Base-by-base conservation (phyloP, 2,113 vertebrate genomes). In the Thermophis baileyi region DNA sequence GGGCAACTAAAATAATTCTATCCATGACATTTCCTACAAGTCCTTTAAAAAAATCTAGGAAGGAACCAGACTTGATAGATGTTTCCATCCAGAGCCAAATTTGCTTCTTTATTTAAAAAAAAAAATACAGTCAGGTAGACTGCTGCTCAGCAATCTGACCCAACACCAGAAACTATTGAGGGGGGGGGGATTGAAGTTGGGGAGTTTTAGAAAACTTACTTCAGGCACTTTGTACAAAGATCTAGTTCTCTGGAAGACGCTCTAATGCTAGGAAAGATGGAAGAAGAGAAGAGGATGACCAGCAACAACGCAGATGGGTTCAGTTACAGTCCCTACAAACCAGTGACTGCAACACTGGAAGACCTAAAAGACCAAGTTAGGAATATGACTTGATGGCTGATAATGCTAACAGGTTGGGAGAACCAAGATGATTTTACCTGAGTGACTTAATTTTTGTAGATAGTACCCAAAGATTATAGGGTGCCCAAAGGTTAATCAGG, bases 1-100 rank as follows among this genome's bases (percentile, higher is more conserved):
- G 92, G 96, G 95, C 93, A 92, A 89, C 35, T 50, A 27, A 0
- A 0, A 60, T 60, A 55, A 91, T 40, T 93, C 20, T 57, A 88
- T 74, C 91, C 50, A 2, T 7, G 20, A 88, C n/a, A 20, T 74
- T 90, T 93, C n/a, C 90, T 30, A 11, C 0, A 1, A 91, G 92
- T 60, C 30, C 47, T 60, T 53, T 47, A 2, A 12, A 30, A 85
- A 85, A 44, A 89, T n/a, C 53, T 30, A 90, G 54, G 74, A 87
- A n/a, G 85, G n/a, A 89, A 81, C 91, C 27, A 22, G 20, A 87
- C 18, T n/a, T 3, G 46, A 49, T 46, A n/a, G 27, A 6, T 5
- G 4, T 22, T 35, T 69, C 55, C 4, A 81, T 16, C 18, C 10
- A 0, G 88, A 49, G 54, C 91, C 51, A 25, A 87, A n/a, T 49